Evolutionary conservation across 2,113 vertebrate genomes (phyloP).

Genomic region (Thryonomys swinderianus): DNA sequence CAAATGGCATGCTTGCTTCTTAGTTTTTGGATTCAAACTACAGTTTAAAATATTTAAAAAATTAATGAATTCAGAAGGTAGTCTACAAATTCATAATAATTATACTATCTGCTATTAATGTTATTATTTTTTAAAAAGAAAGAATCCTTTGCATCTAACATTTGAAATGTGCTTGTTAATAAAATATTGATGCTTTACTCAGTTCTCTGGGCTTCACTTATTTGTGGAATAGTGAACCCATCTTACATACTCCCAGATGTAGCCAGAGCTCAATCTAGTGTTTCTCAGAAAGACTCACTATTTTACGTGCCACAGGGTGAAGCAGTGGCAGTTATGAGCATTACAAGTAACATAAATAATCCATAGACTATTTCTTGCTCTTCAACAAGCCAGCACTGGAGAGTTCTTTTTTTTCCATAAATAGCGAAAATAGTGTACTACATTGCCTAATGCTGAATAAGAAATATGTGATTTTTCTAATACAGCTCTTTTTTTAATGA

Average conservation of each 20-base stretch:
- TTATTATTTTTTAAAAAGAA: neutral
- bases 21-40: neutral
- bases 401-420: neutral
- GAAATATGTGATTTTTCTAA: neutral
- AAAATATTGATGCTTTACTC: neutral
- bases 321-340: neutral
- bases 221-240: neutral
- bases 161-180: neutral
- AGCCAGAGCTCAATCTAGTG: neutral
- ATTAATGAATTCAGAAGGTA: neutral
- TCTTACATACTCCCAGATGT: neutral
- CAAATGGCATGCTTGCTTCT: neutral
- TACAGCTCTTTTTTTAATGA: constrained; percentile 15
- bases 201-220: neutral
- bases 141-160: neutral
- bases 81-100: neutral
- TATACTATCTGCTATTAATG: neutral
- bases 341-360: neutral
- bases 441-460: neutral
- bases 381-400: neutral
- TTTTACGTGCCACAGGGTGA: neutral
- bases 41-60: neutral
- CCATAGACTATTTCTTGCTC: neutral
- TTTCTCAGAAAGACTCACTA: neutral
- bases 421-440: neutral